These are phyloP conservation scores for Lagenorhynchus albirostris DNA, from an alignment of 2,113 vertebrate genomes.

Conservation along the genomic window DNA sequence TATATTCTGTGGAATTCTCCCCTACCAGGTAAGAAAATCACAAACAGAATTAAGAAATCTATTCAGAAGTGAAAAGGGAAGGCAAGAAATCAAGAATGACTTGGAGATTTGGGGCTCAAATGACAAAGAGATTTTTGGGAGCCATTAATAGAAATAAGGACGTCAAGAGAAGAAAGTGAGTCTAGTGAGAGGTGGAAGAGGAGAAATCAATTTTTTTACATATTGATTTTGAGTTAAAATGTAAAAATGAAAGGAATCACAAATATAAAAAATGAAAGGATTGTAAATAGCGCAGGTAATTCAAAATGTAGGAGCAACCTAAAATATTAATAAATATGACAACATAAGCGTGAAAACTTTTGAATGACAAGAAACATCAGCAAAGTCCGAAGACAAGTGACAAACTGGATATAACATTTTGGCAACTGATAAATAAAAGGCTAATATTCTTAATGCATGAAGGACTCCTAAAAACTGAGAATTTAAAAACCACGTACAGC, in stretches of 20 bases:
- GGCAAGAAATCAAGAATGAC: not conserved
- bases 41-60: not conserved
- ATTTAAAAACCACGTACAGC: not conserved
- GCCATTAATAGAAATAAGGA: not conserved
- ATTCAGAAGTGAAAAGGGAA: not conserved
- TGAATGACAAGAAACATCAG: not conserved
- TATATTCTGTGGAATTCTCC: not conserved
- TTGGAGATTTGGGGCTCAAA: not conserved
- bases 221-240: constrained; percentile 27
- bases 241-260: not conserved
- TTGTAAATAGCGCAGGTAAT: not conserved
- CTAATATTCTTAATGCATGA: not conserved
- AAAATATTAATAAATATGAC: not conserved
- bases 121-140: not conserved
- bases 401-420: not conserved
- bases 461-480: not conserved
- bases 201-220: not conserved
- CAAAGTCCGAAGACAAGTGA: not conserved
- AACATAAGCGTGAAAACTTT: not conserved
- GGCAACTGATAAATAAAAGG: not conserved
- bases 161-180: not conserved
- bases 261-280: not conserved
- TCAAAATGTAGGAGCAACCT: not conserved
- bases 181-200: not conserved
- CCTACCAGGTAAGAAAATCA: not conserved